phyloP scores from a whole-genome alignment of 2,797 vertebrate species.

The Scomberomorus guttatus region DNA sequence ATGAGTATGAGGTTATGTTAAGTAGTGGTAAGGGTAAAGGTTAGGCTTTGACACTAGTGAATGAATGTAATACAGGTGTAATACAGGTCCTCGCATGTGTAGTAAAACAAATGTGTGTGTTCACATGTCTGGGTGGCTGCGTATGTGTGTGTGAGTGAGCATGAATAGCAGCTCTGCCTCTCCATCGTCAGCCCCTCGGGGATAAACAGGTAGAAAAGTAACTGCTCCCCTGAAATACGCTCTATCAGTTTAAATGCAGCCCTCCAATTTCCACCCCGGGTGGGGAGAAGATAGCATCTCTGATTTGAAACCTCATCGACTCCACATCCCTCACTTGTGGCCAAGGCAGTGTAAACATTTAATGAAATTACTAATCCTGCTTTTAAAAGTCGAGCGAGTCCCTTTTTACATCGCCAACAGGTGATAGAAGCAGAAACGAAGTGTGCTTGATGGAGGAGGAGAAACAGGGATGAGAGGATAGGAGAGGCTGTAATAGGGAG shows the following conservation, averaged over 20 bases:
- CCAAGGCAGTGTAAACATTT: conserved; percentile 59
- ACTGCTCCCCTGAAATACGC: conserved; percentile 52
- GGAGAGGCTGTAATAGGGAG: conserved; percentile 62
- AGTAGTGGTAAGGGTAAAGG: not conserved
- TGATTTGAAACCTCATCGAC: conserved; percentile 55
- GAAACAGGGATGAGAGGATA: conserved; percentile 48
- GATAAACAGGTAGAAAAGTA: conserved; percentile 73
- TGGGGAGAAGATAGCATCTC: conserved; percentile 57
- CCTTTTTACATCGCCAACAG: conserved; percentile 54
- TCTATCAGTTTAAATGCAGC: conserved; percentile 70
- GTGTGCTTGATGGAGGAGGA: conserved; percentile 45
- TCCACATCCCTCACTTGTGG: conserved; percentile 38
- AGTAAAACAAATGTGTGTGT: conserved; percentile 11
- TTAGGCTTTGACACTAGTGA: conserved; percentile 7
- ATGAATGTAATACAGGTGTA: conserved; percentile 4
- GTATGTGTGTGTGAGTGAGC: conserved; percentile 29
- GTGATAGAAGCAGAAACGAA: conserved; percentile 62
- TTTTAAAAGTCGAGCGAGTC: conserved; percentile 46
- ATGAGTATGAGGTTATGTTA: not conserved
- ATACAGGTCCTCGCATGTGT: not conserved
- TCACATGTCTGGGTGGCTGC: conserved; percentile 15
- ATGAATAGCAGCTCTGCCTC: conserved; percentile 42
- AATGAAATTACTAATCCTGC: conserved; percentile 66
- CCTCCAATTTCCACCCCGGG: conserved; percentile 57
- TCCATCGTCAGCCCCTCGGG: conserved; percentile 54